These are phyloP conservation scores for Rhingia campestris DNA, from an alignment of 2,888 invertebrate species.

Conservation along the genomic window DNA sequence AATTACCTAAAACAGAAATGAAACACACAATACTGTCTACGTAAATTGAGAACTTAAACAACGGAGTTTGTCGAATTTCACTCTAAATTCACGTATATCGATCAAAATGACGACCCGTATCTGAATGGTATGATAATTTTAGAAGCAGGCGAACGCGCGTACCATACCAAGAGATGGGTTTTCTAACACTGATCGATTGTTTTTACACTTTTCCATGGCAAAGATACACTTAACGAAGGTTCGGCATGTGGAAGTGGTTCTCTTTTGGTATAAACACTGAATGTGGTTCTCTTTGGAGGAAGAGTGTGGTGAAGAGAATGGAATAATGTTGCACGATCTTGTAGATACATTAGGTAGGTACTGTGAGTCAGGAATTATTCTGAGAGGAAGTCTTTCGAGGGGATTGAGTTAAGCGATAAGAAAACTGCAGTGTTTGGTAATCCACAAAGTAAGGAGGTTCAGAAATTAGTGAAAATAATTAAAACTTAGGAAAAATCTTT, in stretches of 20 bases:
- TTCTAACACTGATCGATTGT: conserved; percentile 62
- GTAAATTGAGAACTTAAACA: conserved; percentile 31
- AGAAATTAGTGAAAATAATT: no score
- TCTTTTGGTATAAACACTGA: neutral
- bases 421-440: no score
- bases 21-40: conserved; percentile 6
- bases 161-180: conserved; percentile 35
- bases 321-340: no score
- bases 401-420: no score
- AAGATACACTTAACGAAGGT: conserved; percentile 60
- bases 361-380: no score
- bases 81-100: conserved; percentile 18
- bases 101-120: conserved; percentile 27
- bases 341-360: no score
- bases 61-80: conserved; percentile 26
- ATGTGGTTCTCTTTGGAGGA: conserved; percentile 11
- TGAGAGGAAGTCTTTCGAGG: no score
- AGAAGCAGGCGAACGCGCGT: neutral
- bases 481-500: no score
- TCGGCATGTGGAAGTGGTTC: neutral
- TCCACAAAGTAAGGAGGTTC: no score
- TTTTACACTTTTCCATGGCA: conserved; percentile 26
- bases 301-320: neutral
- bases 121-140: neutral
- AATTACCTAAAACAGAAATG: conserved; percentile 16